A percentile compares a stretch with the other conserved stretches of the same genome.
These are phyloP conservation scores for Pipistrellus pipistrellus DNA, from an alignment of 2,797 vertebrate species.

Conservation along the genomic window DNA sequence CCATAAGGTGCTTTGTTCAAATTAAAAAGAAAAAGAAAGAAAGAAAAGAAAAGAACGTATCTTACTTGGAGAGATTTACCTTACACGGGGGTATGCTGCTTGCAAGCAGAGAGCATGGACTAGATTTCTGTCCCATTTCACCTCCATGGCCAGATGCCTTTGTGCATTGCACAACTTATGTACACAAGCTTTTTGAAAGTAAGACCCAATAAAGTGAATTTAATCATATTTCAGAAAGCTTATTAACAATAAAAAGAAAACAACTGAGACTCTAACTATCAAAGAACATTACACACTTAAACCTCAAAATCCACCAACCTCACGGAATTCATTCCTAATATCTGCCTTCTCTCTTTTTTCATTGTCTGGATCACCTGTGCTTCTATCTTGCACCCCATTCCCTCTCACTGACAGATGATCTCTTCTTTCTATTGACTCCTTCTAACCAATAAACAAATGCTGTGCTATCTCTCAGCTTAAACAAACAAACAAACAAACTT, in stretches of 20 bases:
- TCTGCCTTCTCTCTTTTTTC: not conserved
- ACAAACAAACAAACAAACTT: not conserved
- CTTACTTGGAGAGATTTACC: not conserved
- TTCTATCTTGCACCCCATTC: no score
- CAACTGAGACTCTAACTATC: not conserved
- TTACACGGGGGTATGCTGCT: not conserved
- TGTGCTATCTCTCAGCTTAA: not conserved
- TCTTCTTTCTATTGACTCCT: not conserved
- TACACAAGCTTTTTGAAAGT: not conserved
- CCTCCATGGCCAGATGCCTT: not conserved
- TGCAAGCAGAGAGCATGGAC: not conserved
- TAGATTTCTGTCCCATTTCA: not conserved
- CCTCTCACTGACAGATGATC: not conserved
- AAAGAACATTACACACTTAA: not conserved
- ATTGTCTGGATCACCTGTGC: not conserved
- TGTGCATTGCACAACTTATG: not conserved
- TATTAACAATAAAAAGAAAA: conserved; percentile 3
- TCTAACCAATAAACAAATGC: not conserved
- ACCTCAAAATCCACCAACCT: not conserved
- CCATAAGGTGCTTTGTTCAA: not conserved
- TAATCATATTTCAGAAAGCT: not conserved
- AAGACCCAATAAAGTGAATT: conserved; percentile 1
- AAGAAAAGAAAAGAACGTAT: no score
- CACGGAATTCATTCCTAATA: not conserved
- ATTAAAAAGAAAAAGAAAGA: not conserved